A percentile compares a stretch with the other conserved stretches of the same genome.
Evolutionary conservation across 2,888 invertebrate genomes (phyloP).

Genomic region (Eristalis pertinax): DNA sequence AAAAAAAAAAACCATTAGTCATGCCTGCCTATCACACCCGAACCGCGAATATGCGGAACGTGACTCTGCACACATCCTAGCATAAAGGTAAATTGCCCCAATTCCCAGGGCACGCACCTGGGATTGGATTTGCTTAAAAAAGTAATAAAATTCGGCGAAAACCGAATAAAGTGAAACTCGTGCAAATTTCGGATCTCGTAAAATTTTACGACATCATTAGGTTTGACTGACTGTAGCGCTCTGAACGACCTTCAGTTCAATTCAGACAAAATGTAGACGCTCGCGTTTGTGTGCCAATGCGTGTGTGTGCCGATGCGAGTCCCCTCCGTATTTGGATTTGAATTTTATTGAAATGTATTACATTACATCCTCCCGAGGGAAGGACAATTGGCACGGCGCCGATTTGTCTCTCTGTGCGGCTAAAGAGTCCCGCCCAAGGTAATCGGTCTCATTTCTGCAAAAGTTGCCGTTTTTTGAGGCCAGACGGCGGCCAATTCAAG

Average conservation of each 20-base stretch:
- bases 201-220: conserved; percentile 35
- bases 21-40: background rate
- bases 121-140: conserved; percentile 25
- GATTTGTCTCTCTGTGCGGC: background rate
- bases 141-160: conserved; percentile 8
- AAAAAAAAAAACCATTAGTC: background rate
- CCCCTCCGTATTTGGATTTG: background rate
- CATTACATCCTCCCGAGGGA: background rate
- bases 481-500: background rate
- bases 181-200: conserved; percentile 21
- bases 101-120: background rate
- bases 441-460: background rate
- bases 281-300: no score
- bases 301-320: background rate
- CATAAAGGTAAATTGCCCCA: background rate
- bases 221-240: background rate
- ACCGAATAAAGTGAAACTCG: conserved; percentile 9
- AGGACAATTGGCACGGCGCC: background rate
- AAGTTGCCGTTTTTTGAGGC: background rate
- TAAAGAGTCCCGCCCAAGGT: background rate
- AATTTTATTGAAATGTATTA: background rate
- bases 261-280: background rate
- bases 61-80: background rate
- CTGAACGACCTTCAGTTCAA: background rate
- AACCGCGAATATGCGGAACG: background rate